Conservation (phyloP, 2,888 invertebrate genomes). For the Pyrrhia umbra region DNA sequence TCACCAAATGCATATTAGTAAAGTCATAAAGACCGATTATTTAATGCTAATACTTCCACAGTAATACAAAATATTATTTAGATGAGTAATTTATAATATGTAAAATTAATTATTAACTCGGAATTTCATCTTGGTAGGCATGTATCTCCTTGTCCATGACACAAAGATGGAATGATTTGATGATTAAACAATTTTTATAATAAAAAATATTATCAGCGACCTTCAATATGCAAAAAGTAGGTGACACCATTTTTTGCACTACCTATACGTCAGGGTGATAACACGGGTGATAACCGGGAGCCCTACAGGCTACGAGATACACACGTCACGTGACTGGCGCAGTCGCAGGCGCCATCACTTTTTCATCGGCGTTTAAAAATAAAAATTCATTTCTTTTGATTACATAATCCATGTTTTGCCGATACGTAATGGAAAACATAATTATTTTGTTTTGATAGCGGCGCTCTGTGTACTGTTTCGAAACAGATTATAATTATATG, state of each 20-base stretch:
- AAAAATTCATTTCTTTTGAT: constrained; percentile 35
- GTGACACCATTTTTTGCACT: constrained; percentile 80
- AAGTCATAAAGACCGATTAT: too few species aligned
- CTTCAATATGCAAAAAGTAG: constrained; percentile 86
- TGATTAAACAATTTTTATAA: constrained; percentile 77
- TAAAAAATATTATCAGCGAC: constrained; percentile 79
- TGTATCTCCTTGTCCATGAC: constrained; percentile 82
- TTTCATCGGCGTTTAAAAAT: constrained; percentile 16
- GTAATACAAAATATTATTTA: too few species aligned
- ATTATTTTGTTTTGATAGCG: constrained; percentile 59
- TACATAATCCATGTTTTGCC: constrained; percentile 32
- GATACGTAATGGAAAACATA: constrained; percentile 54
- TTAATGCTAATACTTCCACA: too few species aligned
- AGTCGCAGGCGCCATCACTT: constrained; percentile 19
- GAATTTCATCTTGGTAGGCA: constrained; percentile 36
- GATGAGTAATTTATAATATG: too few species aligned
- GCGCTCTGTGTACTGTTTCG: constrained; percentile 55
- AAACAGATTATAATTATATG: constrained; percentile 56
- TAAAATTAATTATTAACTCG: too few species aligned
- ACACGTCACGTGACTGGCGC: constrained; percentile 54
- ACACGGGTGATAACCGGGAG: constrained; percentile 71
- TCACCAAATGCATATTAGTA: too few species aligned
- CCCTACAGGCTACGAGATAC: constrained; percentile 64
- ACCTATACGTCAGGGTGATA: constrained; percentile 74
- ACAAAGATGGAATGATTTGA: constrained; percentile 76